These are phyloP conservation scores for Carcinoscorpius rotundicauda DNA, from an alignment of 1,140 invertebrate genomes.

Conservation along the genomic window DNA sequence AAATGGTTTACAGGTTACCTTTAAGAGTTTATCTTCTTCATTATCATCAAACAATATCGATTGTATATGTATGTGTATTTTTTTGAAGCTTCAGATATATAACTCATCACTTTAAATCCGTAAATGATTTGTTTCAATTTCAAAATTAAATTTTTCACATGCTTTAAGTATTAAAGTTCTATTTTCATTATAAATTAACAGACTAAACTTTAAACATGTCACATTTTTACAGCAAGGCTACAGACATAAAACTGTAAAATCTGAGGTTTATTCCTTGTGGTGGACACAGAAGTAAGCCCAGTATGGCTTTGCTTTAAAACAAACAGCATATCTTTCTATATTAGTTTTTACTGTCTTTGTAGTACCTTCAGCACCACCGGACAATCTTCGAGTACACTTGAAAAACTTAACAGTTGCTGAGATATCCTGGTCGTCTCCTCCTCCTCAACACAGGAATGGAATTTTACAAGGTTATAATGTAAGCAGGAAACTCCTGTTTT, in stretches of 20 bases:
- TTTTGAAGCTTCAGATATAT: no score
- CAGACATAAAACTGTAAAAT: not conserved
- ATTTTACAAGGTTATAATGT: slow-evolving; percentile 70
- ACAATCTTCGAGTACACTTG: slow-evolving; percentile 66
- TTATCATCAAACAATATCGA: no score
- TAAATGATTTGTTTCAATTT: no score
- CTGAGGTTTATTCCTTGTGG: no score
- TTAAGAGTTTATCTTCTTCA: no score
- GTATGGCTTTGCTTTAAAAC: not conserved
- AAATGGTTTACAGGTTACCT: no score
- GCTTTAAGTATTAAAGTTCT: not conserved
- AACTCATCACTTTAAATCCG: no score
- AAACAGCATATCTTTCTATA: not conserved
- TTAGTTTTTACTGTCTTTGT: slow-evolving; percentile 14
- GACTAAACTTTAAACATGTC: not conserved
- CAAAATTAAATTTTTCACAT: no score
- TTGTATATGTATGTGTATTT: no score
- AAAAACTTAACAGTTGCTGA: slow-evolving; percentile 63
- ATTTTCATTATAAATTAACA: no score
- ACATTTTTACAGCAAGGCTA: not conserved
- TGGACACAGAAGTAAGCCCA: no score
- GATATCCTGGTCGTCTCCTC: slow-evolving; percentile 66
- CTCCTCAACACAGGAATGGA: slow-evolving; percentile 63
- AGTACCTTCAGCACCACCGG: slow-evolving; percentile 68
- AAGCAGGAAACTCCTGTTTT: slow-evolving; percentile 8